These are phyloP conservation scores for Anabas testudineus DNA, from an alignment of 2,797 vertebrate species.

Conservation along the genomic window DNA sequence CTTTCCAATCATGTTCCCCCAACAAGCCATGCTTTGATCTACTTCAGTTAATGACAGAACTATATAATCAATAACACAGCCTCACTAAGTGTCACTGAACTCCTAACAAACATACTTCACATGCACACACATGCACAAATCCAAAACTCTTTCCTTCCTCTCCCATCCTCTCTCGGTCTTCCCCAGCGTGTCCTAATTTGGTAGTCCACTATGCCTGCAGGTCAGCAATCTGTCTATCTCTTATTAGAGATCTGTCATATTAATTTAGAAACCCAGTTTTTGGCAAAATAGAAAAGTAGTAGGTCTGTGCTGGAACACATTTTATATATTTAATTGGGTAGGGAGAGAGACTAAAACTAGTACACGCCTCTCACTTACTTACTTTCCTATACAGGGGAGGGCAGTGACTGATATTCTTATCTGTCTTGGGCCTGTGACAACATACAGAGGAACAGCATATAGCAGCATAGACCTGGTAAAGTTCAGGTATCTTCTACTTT, in stretches of 20 bases:
- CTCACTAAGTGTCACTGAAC: conserved; percentile 54
- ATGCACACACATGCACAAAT: conserved; percentile 18
- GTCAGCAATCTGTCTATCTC: conserved; percentile 53
- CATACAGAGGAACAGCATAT: conserved; percentile 8
- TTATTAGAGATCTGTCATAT: conserved; percentile 53
- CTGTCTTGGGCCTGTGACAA: conserved; percentile 22
- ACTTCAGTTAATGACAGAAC: conserved; percentile 65
- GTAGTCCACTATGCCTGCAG: conserved; percentile 45
- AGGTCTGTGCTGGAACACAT: conserved; percentile 9
- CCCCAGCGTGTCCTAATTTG: conserved; percentile 55
- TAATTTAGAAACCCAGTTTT: conserved; percentile 33
- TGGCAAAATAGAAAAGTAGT: conserved; percentile 19
- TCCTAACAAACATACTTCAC: conserved; percentile 19
- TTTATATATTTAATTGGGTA: conserved; percentile 20
- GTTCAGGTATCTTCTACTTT: conserved; percentile 25
- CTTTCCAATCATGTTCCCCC: conserved; percentile 30
- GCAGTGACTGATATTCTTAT: conserved; percentile 31
- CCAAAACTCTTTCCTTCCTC: neutral
- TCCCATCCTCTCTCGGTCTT: conserved; percentile 10
- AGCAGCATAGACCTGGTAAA: neutral
- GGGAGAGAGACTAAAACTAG: conserved; percentile 2
- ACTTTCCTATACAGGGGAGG: neutral
- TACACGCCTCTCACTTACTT: conserved; percentile 45
- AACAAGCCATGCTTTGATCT: conserved; percentile 46
- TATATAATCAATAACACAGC: conserved; percentile 66